Percentiles rank a stretch among this genome's conserved stretches.
These are phyloP conservation scores for Oligia latruncula DNA, from an alignment of 2,888 invertebrate genomes.

Conservation along the genomic window DNA sequence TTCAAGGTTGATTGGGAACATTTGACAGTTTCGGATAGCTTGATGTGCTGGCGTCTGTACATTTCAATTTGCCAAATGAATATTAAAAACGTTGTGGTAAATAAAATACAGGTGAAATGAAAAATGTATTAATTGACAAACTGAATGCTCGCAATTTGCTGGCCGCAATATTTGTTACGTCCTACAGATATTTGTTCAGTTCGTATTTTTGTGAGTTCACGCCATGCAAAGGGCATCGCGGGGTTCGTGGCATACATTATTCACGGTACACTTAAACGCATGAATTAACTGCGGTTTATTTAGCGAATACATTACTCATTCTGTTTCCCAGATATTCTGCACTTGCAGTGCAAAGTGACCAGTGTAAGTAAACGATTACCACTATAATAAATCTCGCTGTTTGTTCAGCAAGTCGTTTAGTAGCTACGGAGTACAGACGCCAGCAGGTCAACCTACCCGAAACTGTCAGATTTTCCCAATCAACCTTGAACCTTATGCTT, in stretches of 20 bases:
- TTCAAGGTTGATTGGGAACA: too few relatives aligned
- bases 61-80: not conserved
- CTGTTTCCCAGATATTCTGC: constrained; percentile 30
- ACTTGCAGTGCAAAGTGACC: constrained; percentile 43
- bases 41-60: too few relatives aligned
- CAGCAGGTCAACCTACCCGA: too few relatives aligned
- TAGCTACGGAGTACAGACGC: constrained; percentile 56
- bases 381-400: constrained; percentile 48
- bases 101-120: constrained; percentile 7
- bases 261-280: constrained; percentile 22
- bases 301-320: constrained; percentile 46
- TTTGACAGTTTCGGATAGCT: too few relatives aligned
- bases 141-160: not conserved
- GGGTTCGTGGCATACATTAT: constrained; percentile 3
- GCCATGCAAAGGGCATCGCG: constrained; percentile 6
- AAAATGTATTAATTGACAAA: constrained; percentile 27
- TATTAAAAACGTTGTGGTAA: not conserved
- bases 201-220: not conserved
- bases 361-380: constrained; percentile 51
- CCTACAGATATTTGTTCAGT: constrained; percentile 27
- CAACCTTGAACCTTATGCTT: too few relatives aligned
- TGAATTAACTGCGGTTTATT: constrained; percentile 29
- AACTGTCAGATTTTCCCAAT: too few relatives aligned
- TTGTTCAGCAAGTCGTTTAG: constrained; percentile 57
- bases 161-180: constrained; percentile 1